Conservation (phyloP, 2,888 invertebrate species). For the Argyresthia albistria region DNA sequence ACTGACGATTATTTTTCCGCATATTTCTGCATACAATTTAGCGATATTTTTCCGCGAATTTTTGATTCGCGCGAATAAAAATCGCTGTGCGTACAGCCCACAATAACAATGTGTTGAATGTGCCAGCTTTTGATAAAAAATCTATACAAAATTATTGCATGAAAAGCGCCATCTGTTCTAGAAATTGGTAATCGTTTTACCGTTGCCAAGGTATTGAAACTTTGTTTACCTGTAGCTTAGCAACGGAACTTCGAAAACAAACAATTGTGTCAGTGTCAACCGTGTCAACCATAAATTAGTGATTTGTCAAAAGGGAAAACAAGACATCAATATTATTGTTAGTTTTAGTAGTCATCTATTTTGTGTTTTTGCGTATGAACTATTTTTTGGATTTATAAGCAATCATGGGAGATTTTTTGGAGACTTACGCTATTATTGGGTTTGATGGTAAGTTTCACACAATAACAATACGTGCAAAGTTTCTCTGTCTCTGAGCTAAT, state of each 20-base stretch:
- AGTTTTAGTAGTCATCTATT: slow-evolving; percentile 7
- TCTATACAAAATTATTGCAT: no score
- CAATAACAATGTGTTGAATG: no score
- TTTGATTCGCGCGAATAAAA: no score
- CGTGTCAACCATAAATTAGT: background rate
- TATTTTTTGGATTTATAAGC: slow-evolving; percentile 5
- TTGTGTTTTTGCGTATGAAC: slow-evolving; percentile 7
- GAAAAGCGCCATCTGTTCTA: no score
- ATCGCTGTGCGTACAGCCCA: no score
- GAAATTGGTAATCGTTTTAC: background rate
- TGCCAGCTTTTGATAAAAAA: no score
- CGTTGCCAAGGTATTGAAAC: slow-evolving; percentile 4
- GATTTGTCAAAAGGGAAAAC: slow-evolving; percentile 3
- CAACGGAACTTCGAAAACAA: background rate
- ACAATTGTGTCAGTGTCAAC: background rate
- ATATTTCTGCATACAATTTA: no score
- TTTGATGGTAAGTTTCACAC: slow-evolving; percentile 79
- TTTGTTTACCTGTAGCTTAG: slow-evolving; percentile 1
- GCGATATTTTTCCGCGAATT: no score
- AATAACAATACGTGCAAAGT: no score
- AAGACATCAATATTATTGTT: background rate
- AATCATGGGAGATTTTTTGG: slow-evolving; percentile 35
- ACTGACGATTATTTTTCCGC: no score
- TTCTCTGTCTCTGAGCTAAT: no score
- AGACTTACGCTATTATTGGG: slow-evolving; percentile 81